These are phyloP conservation scores for Rhynchopsitta pachyrhyncha DNA, from an alignment of 2,113 vertebrate genomes.

Conservation along the genomic window DNA sequence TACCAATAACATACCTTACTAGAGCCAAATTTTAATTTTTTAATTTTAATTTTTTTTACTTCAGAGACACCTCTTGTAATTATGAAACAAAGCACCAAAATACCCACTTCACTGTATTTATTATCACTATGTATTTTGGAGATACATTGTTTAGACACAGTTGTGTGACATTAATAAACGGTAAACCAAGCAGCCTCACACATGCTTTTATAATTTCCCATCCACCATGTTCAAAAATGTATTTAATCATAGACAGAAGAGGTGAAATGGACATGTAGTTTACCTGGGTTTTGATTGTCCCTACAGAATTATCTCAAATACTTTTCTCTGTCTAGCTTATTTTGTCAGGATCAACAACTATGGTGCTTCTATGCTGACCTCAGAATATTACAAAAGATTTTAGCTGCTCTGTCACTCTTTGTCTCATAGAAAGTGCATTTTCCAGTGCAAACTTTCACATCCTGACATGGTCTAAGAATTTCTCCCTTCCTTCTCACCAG, in stretches of 20 bases:
- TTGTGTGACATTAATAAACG: neutral
- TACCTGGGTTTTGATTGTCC: neutral
- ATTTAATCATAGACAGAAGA: neutral
- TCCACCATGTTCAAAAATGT: neutral
- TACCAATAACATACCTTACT: neutral
- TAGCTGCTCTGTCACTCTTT: neutral
- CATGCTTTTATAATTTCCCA: neutral
- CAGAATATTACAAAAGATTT: neutral
- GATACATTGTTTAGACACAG: neutral
- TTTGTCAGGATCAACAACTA: neutral
- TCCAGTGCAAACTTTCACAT: neutral
- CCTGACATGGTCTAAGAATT: neutral
- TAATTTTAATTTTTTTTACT: too few relatives aligned
- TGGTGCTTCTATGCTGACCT: neutral
- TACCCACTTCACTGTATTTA: neutral
- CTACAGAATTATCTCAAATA: neutral
- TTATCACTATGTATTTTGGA: neutral
- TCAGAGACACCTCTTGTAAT: neutral
- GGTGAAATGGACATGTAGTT: neutral
- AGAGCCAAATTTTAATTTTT: neutral
- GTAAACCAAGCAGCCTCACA: neutral
- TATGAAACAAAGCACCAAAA: neutral
- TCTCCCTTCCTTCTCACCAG: neutral
- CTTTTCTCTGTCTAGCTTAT: neutral
- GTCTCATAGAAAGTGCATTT: neutral